phyloP scores from a whole-genome alignment of 2,113 vertebrate species.

The Muntiacus muntjak region DNA sequence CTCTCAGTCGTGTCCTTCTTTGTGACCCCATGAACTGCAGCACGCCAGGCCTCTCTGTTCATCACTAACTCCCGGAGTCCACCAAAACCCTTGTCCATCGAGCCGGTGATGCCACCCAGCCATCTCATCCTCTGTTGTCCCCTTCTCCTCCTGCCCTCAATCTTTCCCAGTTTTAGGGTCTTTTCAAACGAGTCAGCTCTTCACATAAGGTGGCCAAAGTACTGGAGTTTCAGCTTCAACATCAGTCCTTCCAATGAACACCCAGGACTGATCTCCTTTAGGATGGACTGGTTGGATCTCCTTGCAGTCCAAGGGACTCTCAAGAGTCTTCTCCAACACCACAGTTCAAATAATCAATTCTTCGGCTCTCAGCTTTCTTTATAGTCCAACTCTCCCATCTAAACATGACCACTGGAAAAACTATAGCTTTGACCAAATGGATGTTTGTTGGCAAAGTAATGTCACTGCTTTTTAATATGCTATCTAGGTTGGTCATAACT shows the following conservation, averaged over 20 bases:
- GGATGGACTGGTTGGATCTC: neutral
- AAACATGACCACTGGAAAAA: neutral
- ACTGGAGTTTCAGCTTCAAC: neutral
- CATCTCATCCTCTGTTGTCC: neutral
- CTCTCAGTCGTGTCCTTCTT: accelerated
- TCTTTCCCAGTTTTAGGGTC: neutral
- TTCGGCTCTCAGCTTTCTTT: neutral
- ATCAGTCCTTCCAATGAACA: neutral
- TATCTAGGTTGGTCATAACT: neutral
- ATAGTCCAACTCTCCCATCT: neutral
- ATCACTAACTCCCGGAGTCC: neutral
- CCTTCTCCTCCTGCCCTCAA: neutral
- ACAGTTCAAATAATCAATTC: neutral
- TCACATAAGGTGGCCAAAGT: neutral
- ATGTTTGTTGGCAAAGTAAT: neutral
- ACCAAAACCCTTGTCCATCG: neutral
- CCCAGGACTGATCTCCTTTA: neutral
- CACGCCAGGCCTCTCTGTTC: neutral
- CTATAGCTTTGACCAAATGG: neutral
- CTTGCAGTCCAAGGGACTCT: neutral
- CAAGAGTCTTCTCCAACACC: neutral
- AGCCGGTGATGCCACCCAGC: neutral
- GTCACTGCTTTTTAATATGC: neutral
- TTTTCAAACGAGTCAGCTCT: neutral
- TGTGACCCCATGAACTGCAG: neutral